phyloP scores from a whole-genome alignment of 2,888 invertebrate genomes.

The Thymelicus sylvestris region DNA sequence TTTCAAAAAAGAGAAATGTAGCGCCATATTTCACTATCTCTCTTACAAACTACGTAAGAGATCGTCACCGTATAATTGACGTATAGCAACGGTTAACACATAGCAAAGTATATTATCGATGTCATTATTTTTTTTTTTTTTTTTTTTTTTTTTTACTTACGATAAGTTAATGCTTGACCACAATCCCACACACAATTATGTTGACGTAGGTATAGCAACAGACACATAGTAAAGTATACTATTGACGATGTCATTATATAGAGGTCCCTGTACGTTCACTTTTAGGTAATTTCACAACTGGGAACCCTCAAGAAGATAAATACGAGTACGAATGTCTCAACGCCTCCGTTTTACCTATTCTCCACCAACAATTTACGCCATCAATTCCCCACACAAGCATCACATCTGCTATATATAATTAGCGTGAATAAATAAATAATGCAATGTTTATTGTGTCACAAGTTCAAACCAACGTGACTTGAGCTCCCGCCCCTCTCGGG shows the following conservation, averaged over 20 bases:
- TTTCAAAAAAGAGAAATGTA: too few relatives aligned
- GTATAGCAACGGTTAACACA: too few relatives aligned
- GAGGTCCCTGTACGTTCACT: background rate
- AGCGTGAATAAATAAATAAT: slow-evolving; percentile 74
- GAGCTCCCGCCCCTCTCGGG: slow-evolving; percentile 45
- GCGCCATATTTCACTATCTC: too few relatives aligned
- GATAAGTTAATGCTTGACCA: too few relatives aligned
- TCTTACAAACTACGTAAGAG: too few relatives aligned
- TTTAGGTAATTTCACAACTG: background rate
- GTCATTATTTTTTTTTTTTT: too few relatives aligned
- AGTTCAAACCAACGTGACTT: slow-evolving; percentile 53
- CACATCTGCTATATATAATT: slow-evolving; percentile 77
- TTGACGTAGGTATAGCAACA: too few relatives aligned
- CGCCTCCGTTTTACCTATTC: slow-evolving; percentile 17
- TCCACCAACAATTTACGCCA: slow-evolving; percentile 21
- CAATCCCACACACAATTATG: too few relatives aligned
- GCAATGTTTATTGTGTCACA: slow-evolving; percentile 78
- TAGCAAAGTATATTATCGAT: too few relatives aligned
- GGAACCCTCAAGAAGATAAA: background rate
- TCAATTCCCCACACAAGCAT: slow-evolving; percentile 48
- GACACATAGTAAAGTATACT: too few relatives aligned
- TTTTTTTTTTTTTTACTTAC: too few relatives aligned
- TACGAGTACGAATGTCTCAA: background rate
- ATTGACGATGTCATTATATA: background rate
- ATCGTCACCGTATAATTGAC: too few relatives aligned